Evolutionary conservation across 2,113 vertebrate species (phyloP).

Genomic region (Corythoichthys intestinalis): DNA sequence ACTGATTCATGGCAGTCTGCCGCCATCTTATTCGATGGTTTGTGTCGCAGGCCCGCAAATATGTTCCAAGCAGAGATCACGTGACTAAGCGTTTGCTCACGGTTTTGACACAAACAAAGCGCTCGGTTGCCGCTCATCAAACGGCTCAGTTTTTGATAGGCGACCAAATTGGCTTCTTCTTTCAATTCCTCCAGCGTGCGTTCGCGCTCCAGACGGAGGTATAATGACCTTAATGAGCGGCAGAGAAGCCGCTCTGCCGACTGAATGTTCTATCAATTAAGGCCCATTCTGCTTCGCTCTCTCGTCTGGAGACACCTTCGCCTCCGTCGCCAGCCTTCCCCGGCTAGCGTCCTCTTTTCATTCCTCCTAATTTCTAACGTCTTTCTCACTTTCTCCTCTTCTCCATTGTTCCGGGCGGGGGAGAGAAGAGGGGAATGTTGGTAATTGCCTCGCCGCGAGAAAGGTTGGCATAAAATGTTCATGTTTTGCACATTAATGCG

Average conservation of each 20-base stretch:
- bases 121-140: conserved; percentile 38
- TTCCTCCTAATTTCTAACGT: conserved; percentile 11
- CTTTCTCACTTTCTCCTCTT: neutral
- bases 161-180: conserved; percentile 49
- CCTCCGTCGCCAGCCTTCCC: conserved; percentile 15
- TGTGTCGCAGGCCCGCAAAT: too few species aligned
- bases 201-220: conserved; percentile 23
- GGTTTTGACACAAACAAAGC: conserved; percentile 16
- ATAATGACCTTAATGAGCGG: conserved; percentile 63
- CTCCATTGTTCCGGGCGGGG: neutral
- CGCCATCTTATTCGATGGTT: too few species aligned
- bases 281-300: conserved; percentile 37
- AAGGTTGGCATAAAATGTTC: conserved; percentile 19
- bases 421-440: neutral
- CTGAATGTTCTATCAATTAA: conserved; percentile 61
- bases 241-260: conserved; percentile 37
- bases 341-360: conserved; percentile 2
- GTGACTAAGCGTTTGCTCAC: neutral
- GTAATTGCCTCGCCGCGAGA: conserved; percentile 14
- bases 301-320: conserved; percentile 33
- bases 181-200: conserved; percentile 32
- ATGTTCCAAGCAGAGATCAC: too few species aligned
- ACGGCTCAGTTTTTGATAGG: conserved; percentile 41
- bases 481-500: conserved; percentile 13
- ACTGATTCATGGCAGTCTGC: too few species aligned